Percentiles rank a stretch among this genome's conserved stretches.
These are phyloP conservation scores for Anolis carolinensis DNA, from an alignment of 2,113 vertebrate species.

Conservation along the genomic window DNA sequence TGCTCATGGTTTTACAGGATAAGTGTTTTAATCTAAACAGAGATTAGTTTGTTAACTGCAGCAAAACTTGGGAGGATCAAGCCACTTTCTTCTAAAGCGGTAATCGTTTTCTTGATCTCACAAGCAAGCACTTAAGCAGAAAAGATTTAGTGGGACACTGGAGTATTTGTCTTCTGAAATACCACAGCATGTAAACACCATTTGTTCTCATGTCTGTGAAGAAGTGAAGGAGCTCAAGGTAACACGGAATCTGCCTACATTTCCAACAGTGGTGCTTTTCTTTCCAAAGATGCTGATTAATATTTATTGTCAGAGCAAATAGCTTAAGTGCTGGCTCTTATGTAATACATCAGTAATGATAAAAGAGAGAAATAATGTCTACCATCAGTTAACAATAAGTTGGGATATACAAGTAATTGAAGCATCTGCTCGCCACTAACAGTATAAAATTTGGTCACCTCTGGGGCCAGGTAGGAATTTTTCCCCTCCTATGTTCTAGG, in stretches of 20 bases:
- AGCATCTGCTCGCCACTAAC: too few relatives aligned
- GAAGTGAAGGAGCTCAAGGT: slow-evolving; percentile 44
- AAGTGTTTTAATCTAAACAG: neutral
- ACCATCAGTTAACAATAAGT: slow-evolving; percentile 9
- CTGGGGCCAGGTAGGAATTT: too few relatives aligned
- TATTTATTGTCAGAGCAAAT: slow-evolving; percentile 42
- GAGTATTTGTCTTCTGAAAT: slow-evolving; percentile 45
- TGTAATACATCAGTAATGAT: slow-evolving; percentile 16
- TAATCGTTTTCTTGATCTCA: slow-evolving; percentile 33
- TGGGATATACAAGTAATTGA: slow-evolving; percentile 5
- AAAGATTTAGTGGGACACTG: slow-evolving; percentile 48
- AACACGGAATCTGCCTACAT: slow-evolving; percentile 47
- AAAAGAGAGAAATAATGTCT: slow-evolving; percentile 41
- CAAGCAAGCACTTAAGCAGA: slow-evolving; percentile 40
- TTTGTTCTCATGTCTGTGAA: slow-evolving; percentile 43
- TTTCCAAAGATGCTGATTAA: slow-evolving; percentile 56
- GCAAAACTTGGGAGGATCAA: slow-evolving; percentile 40
- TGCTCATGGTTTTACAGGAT: neutral
- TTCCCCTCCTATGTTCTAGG: too few relatives aligned
- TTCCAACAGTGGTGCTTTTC: slow-evolving; percentile 52
- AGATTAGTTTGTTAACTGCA: slow-evolving; percentile 20
- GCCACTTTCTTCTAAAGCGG: slow-evolving; percentile 41
- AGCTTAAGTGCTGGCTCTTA: slow-evolving; percentile 46
- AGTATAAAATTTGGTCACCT: too few relatives aligned
- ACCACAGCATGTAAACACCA: slow-evolving; percentile 34